Conservation (phyloP, 2,888 invertebrate genomes). For the Drosophila incognita region DNA sequence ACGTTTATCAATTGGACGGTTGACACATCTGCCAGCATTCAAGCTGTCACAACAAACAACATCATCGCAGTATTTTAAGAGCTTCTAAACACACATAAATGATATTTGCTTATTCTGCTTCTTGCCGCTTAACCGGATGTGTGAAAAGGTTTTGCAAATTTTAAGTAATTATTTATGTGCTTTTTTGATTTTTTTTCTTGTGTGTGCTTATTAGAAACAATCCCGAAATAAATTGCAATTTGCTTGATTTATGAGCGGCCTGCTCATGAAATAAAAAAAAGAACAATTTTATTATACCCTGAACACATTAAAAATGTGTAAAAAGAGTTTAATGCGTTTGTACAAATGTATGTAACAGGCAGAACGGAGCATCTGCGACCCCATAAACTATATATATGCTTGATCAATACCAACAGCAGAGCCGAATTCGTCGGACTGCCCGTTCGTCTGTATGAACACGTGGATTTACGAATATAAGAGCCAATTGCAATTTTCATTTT, state of each 20-base stretch:
- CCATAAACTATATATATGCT: neutral
- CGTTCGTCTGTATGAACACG: too few species aligned
- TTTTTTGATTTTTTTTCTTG: neutral
- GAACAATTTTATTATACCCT: neutral
- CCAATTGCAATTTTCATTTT: neutral
- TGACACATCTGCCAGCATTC: neutral
- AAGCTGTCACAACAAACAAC: neutral
- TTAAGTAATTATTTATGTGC: neutral
- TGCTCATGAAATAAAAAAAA: neutral
- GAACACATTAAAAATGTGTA: neutral
- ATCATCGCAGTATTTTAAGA: neutral
- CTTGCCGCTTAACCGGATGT: neutral
- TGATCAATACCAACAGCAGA: too few species aligned
- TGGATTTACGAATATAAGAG: too few species aligned
- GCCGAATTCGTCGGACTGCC: too few species aligned
- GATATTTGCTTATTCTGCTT: neutral
- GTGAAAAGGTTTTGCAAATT: slow-evolving; percentile 7
- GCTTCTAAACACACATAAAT: neutral
- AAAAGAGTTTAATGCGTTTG: neutral
- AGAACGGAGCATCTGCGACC: neutral
- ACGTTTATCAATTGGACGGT: neutral
- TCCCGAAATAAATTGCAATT: neutral
- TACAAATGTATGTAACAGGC: neutral
- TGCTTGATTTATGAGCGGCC: neutral
- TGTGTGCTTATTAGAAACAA: slow-evolving; percentile 1